A percentile compares a stretch with the other conserved stretches of the same genome.
phyloP scores from a whole-genome alignment of 1,140 invertebrate species.

The Tetragonula clypearis region DNA sequence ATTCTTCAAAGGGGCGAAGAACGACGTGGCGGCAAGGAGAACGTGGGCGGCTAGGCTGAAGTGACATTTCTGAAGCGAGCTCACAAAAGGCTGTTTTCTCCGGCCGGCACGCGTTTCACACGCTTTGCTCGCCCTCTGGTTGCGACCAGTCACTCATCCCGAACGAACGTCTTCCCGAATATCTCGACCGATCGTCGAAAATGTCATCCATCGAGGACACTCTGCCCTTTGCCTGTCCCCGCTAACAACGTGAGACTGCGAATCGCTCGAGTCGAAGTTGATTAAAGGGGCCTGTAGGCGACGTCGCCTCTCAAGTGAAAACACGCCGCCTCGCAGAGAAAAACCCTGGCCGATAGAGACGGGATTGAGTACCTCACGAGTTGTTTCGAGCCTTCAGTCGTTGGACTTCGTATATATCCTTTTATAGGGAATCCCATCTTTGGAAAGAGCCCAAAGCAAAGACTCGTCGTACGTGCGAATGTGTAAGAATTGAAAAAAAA shows the following conservation, averaged over 20 bases:
- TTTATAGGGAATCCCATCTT: no score
- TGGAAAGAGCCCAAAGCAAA: no score
- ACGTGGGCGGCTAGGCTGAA: not conserved
- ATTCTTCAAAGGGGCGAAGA: not conserved
- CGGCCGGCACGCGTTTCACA: conserved; percentile 26
- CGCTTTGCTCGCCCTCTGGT: conserved; percentile 4
- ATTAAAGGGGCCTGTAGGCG: conserved; percentile 54
- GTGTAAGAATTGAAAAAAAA: no score
- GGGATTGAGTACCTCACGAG: no score
- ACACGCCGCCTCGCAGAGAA: not conserved
- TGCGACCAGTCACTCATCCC: conserved; percentile 11
- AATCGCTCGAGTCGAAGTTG: conserved; percentile 47
- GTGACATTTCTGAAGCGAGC: conserved; percentile 53
- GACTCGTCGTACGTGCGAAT: no score
- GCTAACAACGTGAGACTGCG: conserved; percentile 19
- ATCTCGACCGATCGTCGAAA: conserved; percentile 57
- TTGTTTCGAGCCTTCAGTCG: no score
- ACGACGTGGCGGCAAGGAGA: not conserved
- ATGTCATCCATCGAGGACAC: conserved; percentile 47
- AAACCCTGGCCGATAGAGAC: not conserved
- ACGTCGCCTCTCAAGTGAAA: not conserved
- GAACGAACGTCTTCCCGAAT: conserved; percentile 42
- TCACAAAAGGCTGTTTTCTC: conserved; percentile 28
- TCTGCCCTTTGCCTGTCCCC: conserved; percentile 39
- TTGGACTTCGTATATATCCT: no score